Evolutionary conservation across 2,113 vertebrate species (phyloP).

Genomic region (Myotis davidii): DNA sequence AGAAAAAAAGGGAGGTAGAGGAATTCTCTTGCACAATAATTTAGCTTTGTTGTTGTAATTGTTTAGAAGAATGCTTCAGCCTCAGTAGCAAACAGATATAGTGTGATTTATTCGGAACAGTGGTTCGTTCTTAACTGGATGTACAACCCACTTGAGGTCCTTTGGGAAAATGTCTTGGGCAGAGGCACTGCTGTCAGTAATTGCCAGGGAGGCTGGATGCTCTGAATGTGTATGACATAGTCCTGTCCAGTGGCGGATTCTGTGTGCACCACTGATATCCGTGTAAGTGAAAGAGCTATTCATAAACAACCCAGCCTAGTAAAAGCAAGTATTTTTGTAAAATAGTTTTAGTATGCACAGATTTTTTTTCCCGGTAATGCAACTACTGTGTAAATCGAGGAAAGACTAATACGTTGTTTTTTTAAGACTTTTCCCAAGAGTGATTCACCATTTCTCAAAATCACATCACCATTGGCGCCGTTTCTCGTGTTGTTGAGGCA

Average conservation of each 20-base stretch:
- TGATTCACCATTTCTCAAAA: not conserved
- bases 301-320: not conserved
- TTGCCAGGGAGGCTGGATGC: not conserved
- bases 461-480: not conserved
- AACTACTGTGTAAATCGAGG: not conserved
- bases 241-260: not conserved
- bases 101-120: not conserved
- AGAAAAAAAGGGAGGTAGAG: not conserved
- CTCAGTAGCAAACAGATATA: not conserved
- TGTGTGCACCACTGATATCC: not conserved
- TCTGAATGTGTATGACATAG: not conserved
- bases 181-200: not conserved
- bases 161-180: not conserved
- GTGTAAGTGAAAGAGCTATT: not conserved
- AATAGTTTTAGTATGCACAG: not conserved
- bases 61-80: not conserved
- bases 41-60: not conserved
- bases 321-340: not conserved
- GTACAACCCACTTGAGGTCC: not conserved
- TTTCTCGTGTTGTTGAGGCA: not conserved
- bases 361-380: not conserved
- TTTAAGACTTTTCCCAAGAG: not conserved
- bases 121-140: not conserved
- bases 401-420: not conserved
- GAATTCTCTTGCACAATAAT: not conserved